phyloP scores from a whole-genome alignment of 2,888 invertebrate genomes.

The Acutogordius australiensis region DNA sequence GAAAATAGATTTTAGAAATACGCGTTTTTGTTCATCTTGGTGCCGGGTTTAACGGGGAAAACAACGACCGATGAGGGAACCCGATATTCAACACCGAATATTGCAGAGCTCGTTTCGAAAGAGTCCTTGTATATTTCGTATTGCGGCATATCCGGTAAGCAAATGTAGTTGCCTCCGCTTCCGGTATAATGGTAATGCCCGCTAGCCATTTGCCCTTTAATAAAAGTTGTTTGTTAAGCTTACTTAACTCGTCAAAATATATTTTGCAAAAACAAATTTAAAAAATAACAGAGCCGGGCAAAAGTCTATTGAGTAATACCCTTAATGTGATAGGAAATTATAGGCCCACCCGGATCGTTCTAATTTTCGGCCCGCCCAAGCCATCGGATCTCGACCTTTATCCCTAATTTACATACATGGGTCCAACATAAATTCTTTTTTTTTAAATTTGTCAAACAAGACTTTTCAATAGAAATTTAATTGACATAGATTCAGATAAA shows the following conservation, averaged over 20 bases:
- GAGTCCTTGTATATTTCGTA: neutral
- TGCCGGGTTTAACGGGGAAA: neutral
- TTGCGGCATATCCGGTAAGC: constrained; percentile 1
- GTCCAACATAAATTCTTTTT: too few species aligned
- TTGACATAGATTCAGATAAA: too few species aligned
- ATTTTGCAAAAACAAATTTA: too few species aligned
- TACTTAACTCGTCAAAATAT: too few species aligned
- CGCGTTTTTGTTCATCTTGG: constrained; percentile 2
- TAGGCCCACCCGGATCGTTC: too few species aligned
- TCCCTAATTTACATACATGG: neutral
- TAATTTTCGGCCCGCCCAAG: too few species aligned
- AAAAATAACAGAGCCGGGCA: too few species aligned
- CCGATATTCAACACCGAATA: constrained; percentile 6
- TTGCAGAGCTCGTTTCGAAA: neutral
- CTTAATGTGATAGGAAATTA: too few species aligned
- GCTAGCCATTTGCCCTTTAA: constrained; percentile 4
- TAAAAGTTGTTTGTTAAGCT: neutral
- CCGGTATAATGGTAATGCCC: constrained; percentile 8
- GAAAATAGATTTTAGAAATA: neutral
- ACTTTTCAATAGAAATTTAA: too few species aligned
- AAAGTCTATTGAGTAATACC: too few species aligned
- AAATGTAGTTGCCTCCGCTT: neutral
- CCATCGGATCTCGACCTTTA: too few species aligned
- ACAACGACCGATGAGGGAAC: neutral
- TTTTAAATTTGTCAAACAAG: too few species aligned